phyloP scores from a whole-genome alignment of 1,140 invertebrate species.

The Dreissena polymorpha region DNA sequence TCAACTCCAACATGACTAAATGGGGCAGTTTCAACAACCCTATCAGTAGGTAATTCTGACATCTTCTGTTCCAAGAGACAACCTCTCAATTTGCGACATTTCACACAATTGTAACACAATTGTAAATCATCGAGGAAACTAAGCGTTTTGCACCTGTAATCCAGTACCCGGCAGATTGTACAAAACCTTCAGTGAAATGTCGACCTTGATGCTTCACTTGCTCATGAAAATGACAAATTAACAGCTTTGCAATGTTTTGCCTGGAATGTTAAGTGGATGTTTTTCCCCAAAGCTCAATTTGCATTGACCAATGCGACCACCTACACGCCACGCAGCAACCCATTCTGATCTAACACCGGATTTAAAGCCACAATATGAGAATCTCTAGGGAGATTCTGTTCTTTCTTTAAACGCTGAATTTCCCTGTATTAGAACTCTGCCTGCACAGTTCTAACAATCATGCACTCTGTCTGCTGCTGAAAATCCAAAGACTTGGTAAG shows the following conservation, averaged over 20 bases:
- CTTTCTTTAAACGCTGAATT: conserved; percentile 14
- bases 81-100: conserved; percentile 50
- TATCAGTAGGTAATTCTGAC: neutral
- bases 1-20: no score
- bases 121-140: conserved; percentile 53
- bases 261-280: conserved; percentile 51
- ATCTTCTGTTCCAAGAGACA: conserved; percentile 19
- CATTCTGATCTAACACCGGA: conserved; percentile 13
- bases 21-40: neutral
- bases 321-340: conserved; percentile 19
- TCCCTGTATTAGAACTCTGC: conserved; percentile 2
- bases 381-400: neutral
- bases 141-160: conserved; percentile 38
- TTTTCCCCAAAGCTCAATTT: neutral
- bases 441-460: neutral
- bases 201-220: conserved; percentile 50
- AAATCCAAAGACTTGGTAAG: neutral
- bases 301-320: conserved; percentile 14
- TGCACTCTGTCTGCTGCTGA: neutral
- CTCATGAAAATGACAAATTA: conserved; percentile 36
- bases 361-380: neutral
- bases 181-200: conserved; percentile 36
- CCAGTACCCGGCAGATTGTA: conserved; percentile 50
- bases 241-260: conserved; percentile 34
- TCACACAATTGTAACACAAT: no score